Evolutionary conservation across 2,888 invertebrate species (phyloP), one percentile per base, ranked within the genome.

Genomic region (Arge pagana): DNA sequence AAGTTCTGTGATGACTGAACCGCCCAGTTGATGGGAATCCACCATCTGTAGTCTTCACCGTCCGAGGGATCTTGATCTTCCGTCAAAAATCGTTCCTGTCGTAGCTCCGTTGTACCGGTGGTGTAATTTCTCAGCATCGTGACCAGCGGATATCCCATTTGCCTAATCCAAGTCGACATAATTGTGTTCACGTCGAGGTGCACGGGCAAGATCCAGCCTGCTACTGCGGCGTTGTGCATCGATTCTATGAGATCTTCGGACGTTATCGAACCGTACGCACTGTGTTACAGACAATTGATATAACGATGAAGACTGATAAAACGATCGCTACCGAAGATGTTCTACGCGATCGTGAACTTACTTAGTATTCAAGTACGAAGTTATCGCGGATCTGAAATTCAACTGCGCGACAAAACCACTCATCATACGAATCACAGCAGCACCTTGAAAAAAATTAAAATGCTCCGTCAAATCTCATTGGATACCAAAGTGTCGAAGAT

Each of bases 11-110:
- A 82, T 80, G 0, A 77, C 69, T 41, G 81, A 80, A 0, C 83
- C 83, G 86, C 86, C 62, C 84, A 87, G 0, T 88, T 88, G 0
- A 92, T 78, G 0, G 91, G 91, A 45, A 92, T 85, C 89, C 89
- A 91, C 91, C 91, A 90, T 1, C 80, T 11, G 2, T 54, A 18
- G 13, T 56, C 50, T 3, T 8, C 2, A 11, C 52, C 35, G 28
- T 16, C n/a, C 3, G 45, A 33, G 10, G 21, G 19, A 19, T 50
- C 41, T 2, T 16, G 31, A 13, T 31, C 42, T 3, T 62, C 54
- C 10, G 86, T 77, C 13, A 84, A 79, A 67, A 90, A 91, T 49
- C 86, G 81, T 68, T 85, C 83, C 40, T 70, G 68, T 1, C 53
- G 50, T 4, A 67, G 49, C n/a, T 35, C 28, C 3, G 59, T 40